Conservation (phyloP, 2,888 invertebrate species). For the Ormyrus nitidulus region DNA sequence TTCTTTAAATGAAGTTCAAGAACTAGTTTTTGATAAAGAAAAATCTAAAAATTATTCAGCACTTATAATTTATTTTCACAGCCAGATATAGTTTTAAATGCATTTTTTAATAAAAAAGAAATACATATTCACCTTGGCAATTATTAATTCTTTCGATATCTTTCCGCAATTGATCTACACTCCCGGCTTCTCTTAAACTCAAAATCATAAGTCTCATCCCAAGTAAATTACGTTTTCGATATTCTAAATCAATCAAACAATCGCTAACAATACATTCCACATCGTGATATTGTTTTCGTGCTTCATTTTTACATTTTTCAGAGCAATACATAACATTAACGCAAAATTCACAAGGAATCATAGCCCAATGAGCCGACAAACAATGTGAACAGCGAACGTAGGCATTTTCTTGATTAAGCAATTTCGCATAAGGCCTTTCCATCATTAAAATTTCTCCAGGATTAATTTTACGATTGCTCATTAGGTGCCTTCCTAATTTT, state of each 20-base stretch:
- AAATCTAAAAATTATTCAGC: too few relatives aligned
- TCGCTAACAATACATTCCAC: conserved; percentile 86
- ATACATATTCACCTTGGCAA: neutral
- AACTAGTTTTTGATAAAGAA: too few relatives aligned
- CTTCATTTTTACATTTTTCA: conserved; percentile 79
- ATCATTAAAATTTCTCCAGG: conserved; percentile 86
- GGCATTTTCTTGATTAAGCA: conserved; percentile 78
- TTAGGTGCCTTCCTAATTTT: conserved; percentile 83
- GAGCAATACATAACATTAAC: conserved; percentile 82
- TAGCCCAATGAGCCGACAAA: conserved; percentile 78
- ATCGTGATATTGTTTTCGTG: conserved; percentile 83
- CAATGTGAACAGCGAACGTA: conserved; percentile 83
- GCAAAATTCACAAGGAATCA: conserved; percentile 81
- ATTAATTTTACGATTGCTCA: conserved; percentile 81
- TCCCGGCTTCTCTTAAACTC: neutral
- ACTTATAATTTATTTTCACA: too few relatives aligned
- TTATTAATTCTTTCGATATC: neutral
- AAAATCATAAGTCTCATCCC: neutral
- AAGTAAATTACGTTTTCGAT: neutral
- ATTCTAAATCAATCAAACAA: conserved; percentile 75
- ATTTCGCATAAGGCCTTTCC: conserved; percentile 84
- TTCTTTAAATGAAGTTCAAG: too few relatives aligned
- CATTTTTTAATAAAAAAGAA: neutral
- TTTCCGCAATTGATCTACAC: neutral
- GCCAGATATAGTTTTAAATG: too few relatives aligned